Evolutionary conservation across 1,140 invertebrate species (phyloP).

Genomic region (Nasonia longicornis): DNA sequence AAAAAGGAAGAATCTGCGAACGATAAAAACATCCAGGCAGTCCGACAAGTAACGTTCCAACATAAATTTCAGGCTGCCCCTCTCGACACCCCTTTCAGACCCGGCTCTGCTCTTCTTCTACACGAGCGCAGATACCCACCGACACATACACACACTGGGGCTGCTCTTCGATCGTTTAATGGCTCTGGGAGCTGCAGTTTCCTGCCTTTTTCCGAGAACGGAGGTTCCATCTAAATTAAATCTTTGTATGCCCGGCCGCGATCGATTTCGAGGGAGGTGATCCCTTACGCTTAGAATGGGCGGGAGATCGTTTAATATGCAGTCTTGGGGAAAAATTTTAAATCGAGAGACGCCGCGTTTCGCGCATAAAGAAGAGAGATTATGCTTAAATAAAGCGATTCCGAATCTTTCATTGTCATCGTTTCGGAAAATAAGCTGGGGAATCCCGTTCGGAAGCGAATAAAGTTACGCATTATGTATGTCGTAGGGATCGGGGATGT

Average conservation of each 20-base stretch:
- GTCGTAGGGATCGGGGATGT: too few relatives aligned
- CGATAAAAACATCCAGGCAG: slow-evolving; percentile 56
- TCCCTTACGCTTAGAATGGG: background rate
- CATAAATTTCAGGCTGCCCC: slow-evolving; percentile 56
- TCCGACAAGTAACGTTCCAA: slow-evolving; percentile 53
- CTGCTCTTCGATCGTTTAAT: slow-evolving; percentile 34
- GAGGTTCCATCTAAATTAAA: slow-evolving; percentile 37
- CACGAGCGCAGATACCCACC: background rate
- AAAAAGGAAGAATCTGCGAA: slow-evolving; percentile 48
- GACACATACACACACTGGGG: background rate
- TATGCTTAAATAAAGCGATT: too few relatives aligned
- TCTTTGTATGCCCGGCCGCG: slow-evolving; percentile 14
- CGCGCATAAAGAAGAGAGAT: too few relatives aligned
- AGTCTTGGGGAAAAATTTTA: background rate
- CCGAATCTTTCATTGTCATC: too few relatives aligned
- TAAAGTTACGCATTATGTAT: too few relatives aligned
- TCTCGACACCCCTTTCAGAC: slow-evolving; percentile 37
- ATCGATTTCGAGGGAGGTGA: background rate
- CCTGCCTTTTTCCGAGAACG: background rate
- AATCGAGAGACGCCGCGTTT: too few relatives aligned
- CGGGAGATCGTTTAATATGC: background rate
- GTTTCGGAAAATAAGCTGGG: too few relatives aligned
- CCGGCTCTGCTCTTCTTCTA: background rate
- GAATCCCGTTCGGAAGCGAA: too few relatives aligned
- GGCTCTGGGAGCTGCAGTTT: background rate